phyloP scores from a whole-genome alignment of 2,797 vertebrate genomes.

The Odontamblyopus rebecca region DNA sequence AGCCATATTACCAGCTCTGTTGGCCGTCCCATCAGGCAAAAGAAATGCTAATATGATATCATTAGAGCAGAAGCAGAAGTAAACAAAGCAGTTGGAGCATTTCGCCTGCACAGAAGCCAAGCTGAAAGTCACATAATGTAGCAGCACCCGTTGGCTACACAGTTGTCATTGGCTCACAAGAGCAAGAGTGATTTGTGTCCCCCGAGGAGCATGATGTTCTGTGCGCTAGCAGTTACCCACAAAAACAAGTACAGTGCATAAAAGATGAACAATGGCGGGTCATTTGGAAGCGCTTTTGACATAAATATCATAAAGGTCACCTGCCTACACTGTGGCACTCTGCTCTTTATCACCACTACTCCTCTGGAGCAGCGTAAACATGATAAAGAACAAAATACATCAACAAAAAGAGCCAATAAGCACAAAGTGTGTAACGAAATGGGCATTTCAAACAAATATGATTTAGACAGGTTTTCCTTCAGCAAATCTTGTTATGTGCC shows the following conservation, averaged over 20 bases:
- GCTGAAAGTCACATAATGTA: constrained; percentile 52
- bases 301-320: constrained; percentile 32
- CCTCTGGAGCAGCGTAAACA: neutral
- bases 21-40: constrained; percentile 9
- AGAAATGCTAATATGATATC: constrained; percentile 24
- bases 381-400: constrained; percentile 8
- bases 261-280: constrained; percentile 33
- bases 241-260: constrained; percentile 26
- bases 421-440: neutral
- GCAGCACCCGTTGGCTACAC: constrained; percentile 45
- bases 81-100: constrained; percentile 33
- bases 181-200: constrained; percentile 63
- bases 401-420: constrained; percentile 5
- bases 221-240: constrained; percentile 37
- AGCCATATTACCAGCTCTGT: constrained; percentile 12
- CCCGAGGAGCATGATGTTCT: constrained; percentile 43
- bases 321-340: neutral
- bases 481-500: neutral
- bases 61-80: constrained; percentile 30
- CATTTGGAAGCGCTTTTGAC: constrained; percentile 43
- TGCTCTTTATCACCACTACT: constrained; percentile 29
- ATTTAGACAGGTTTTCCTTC: neutral
- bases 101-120: constrained; percentile 44
- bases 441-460: constrained; percentile 3
- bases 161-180: constrained; percentile 59